Conservation (phyloP, 2,888 invertebrate species). For the Ditula angustiorana region DNA sequence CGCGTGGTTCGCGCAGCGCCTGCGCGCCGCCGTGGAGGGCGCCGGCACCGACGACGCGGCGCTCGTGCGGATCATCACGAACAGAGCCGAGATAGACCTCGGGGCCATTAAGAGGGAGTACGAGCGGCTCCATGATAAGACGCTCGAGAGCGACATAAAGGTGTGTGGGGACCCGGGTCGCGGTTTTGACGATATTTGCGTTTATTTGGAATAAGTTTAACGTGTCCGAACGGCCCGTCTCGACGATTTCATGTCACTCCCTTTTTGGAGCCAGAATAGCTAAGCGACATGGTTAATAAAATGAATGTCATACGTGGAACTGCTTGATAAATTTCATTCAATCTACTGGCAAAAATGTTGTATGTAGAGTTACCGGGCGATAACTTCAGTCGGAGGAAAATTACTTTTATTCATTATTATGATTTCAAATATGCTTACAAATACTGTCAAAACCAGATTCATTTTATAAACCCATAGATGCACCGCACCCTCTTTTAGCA, state of each 20-base stretch:
- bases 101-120: conserved; percentile 89
- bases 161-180: conserved; percentile 63
- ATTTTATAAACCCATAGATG: conserved; percentile 11
- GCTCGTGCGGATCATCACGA: conserved; percentile 88
- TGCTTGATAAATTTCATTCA: too few species aligned
- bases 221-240: too few species aligned
- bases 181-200: not conserved
- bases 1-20: conserved; percentile 89
- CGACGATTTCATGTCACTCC: too few species aligned
- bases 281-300: too few species aligned
- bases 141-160: conserved; percentile 87
- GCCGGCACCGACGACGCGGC: conserved; percentile 89
- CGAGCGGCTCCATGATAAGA: conserved; percentile 88
- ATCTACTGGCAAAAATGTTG: too few species aligned
- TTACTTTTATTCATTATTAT: not conserved
- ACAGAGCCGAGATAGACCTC: conserved; percentile 89
- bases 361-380: too few species aligned
- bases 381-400: not conserved
- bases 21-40: conserved; percentile 88
- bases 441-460: not conserved
- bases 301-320: too few species aligned
- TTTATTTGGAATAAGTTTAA: not conserved
- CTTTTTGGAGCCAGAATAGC: too few species aligned
- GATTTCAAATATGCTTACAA: not conserved
- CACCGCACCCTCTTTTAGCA: conserved; percentile 57